Evolutionary conservation across 2,113 vertebrate species (phyloP).

Genomic region (Boulengeromyrus knoepffleri): DNA sequence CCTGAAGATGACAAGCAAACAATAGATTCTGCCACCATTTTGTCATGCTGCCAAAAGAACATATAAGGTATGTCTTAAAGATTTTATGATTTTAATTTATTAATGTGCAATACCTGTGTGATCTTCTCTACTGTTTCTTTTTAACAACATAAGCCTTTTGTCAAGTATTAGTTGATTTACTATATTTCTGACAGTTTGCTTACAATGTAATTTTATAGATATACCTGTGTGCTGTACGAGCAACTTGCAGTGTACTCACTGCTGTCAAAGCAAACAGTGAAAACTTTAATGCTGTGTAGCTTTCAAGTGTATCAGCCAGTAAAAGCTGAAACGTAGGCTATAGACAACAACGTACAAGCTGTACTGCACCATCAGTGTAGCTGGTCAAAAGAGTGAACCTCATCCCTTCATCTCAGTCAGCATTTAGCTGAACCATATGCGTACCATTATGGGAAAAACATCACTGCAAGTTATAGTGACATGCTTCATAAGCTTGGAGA

Average conservation of each 20-base stretch:
- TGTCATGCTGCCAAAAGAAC: constrained; percentile 41
- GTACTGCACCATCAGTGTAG: background rate
- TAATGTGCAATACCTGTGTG: background rate
- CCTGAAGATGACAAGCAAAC: constrained; percentile 42
- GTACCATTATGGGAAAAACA: background rate
- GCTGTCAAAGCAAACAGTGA: background rate
- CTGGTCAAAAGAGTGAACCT: background rate
- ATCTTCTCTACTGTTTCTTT: background rate
- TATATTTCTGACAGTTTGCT: background rate
- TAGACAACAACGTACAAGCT: background rate
- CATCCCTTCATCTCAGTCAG: background rate
- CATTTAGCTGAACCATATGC: background rate
- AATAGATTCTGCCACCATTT: constrained; percentile 26
- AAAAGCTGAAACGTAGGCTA: background rate
- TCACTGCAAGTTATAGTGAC: background rate
- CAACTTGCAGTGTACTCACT: background rate
- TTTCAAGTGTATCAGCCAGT: background rate
- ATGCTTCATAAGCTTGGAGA: background rate
- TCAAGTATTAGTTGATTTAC: background rate
- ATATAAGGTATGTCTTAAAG: constrained; percentile 48
- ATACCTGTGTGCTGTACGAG: background rate
- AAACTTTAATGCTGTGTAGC: background rate
- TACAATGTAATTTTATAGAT: background rate
- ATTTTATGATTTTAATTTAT: background rate
- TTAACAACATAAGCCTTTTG: background rate